A percentile compares a stretch with the other conserved stretches of the same genome.
These are phyloP conservation scores for Dasypolia templi DNA, from an alignment of 2,888 invertebrate genomes.

Conservation along the genomic window DNA sequence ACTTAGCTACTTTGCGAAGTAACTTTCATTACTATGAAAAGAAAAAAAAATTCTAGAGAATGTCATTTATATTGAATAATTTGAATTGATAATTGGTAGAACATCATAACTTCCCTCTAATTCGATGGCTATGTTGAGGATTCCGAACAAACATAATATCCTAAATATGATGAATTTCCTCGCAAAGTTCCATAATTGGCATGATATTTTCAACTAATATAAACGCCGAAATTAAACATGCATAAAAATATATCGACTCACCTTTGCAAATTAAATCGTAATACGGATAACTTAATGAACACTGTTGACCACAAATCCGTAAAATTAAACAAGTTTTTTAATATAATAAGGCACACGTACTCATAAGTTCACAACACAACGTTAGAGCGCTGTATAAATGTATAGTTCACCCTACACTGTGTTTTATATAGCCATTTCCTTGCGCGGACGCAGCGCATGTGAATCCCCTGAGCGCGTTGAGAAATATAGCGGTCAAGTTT, in stretches of 20 bases:
- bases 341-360: slow-evolving; percentile 9
- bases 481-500: slow-evolving; percentile 45
- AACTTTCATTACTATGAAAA: background rate
- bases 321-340: slow-evolving; percentile 34
- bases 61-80: too few relatives aligned
- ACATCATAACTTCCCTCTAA: too few relatives aligned
- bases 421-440: slow-evolving; percentile 71
- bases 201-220: background rate
- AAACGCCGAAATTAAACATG: background rate
- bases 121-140: background rate
- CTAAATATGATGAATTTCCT: background rate
- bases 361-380: slow-evolving; percentile 41
- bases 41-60: background rate
- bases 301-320: slow-evolving; percentile 31
- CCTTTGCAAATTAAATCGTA: slow-evolving; percentile 36
- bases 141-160: background rate
- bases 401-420: slow-evolving; percentile 60
- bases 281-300: slow-evolving; percentile 11
- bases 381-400: slow-evolving; percentile 60
- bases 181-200: background rate
- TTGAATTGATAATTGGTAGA: too few relatives aligned
- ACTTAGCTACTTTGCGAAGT: background rate
- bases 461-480: slow-evolving; percentile 71
- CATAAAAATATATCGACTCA: slow-evolving; percentile 23
- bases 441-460: slow-evolving; percentile 65